phyloP scores from a whole-genome alignment of 1,140 invertebrate genomes.

The Marisa cornuarietis region DNA sequence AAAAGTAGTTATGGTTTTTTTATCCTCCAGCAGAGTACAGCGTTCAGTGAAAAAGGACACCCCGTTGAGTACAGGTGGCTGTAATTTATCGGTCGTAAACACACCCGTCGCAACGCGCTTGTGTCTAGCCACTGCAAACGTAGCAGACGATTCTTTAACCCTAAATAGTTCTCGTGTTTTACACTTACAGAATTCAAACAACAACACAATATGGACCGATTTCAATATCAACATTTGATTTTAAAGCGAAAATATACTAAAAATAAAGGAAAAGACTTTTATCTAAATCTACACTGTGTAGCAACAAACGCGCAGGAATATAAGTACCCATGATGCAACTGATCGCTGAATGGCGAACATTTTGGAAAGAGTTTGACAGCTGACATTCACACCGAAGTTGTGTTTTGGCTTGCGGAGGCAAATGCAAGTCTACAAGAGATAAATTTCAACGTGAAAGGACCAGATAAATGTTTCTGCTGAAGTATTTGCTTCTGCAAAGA shows the following conservation, averaged over 20 bases:
- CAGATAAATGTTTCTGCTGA: neutral
- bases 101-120: constrained; percentile 16
- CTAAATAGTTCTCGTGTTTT: constrained; percentile 8
- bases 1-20: too few species aligned
- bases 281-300: neutral
- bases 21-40: too few species aligned
- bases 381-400: constrained; percentile 22
- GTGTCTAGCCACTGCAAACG: neutral
- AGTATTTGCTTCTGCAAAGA: neutral
- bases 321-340: constrained; percentile 21
- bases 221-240: neutral
- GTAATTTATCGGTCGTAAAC: constrained; percentile 22
- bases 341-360: constrained; percentile 25
- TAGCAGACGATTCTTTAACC: constrained; percentile 13
- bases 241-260: neutral
- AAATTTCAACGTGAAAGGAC: neutral
- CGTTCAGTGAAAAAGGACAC: constrained; percentile 11
- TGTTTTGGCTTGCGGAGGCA: constrained; percentile 1
- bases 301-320: constrained; percentile 12
- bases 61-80: constrained; percentile 12
- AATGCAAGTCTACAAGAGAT: neutral
- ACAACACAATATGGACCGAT: too few species aligned
- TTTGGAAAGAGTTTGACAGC: constrained; percentile 30
- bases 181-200: neutral
- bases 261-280: neutral